These are phyloP conservation scores for Synergus laeviventris DNA, from an alignment of 2,888 invertebrate species.

Conservation along the genomic window DNA sequence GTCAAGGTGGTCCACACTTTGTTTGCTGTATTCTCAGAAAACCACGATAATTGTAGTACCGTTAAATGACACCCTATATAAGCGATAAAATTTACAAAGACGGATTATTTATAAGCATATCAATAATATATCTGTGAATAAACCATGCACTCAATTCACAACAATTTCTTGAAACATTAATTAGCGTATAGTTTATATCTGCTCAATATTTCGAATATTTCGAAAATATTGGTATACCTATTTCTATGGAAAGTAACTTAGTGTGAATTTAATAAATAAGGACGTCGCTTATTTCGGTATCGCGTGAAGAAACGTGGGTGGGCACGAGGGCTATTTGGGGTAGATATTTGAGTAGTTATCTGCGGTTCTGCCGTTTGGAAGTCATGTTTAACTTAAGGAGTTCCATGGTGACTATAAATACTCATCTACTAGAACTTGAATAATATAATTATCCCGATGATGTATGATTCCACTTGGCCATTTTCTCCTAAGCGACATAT, in stretches of 20 bases:
- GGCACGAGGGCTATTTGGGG: conserved; percentile 48
- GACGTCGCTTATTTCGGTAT: neutral
- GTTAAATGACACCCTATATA: too few species aligned
- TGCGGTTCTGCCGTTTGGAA: conserved; percentile 44
- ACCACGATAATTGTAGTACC: too few species aligned
- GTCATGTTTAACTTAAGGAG: conserved; percentile 30
- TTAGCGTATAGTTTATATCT: too few species aligned
- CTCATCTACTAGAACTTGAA: conserved; percentile 44
- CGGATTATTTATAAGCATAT: too few species aligned
- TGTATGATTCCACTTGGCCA: conserved; percentile 65
- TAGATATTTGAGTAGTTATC: conserved; percentile 44
- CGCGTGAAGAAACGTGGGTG: conserved; percentile 42
- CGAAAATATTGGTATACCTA: too few species aligned
- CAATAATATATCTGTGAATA: too few species aligned
- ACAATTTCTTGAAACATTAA: too few species aligned
- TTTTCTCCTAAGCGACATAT: conserved; percentile 52
- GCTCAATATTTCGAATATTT: too few species aligned
- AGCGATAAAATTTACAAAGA: too few species aligned
- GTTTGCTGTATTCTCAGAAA: too few species aligned
- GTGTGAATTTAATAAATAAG: neutral
- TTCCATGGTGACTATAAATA: conserved; percentile 48
- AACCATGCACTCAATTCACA: too few species aligned
- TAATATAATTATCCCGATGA: conserved; percentile 75
- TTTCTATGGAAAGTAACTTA: neutral
- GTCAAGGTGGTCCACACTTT: too few species aligned